Base-by-base conservation (phyloP, 2,113 vertebrate genomes). In the Gallinago jamesoni region DNA sequence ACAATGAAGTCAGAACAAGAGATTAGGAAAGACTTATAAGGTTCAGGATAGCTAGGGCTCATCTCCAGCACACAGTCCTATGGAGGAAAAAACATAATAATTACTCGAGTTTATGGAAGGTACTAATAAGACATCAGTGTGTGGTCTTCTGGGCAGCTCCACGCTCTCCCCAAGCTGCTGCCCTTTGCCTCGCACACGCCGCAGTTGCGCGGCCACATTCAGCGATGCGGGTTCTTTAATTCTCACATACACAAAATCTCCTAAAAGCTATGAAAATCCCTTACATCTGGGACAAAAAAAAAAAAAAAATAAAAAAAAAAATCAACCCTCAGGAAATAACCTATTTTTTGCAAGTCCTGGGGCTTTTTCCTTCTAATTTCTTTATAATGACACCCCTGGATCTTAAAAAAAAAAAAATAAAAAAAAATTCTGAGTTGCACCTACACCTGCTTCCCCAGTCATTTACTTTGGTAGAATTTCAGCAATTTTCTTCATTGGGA, bases 401-500 rank as follows among this genome's bases (percentile, higher is more conserved):
- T 81, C 23, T 21, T 74, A 74, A 62, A 67, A 86, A 59, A 57
- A n/a, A n/a, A 59, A 20, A 6, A 47, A 47, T 31, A 57, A 33
- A 57, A 21, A 57, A 15, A 21, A 6, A 23, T 55, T 92, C 35
- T 22, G 30, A 76, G 76, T 33, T 0, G 2, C 33, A 62, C 11
- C 47, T 33, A 92, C 41, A 89, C 35, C 56, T 92, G 85, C 77
- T 85, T 90, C 76, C 87, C 83, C 60, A 83, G 84, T 73, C 66
- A 79, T 92, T 90, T 92, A 74, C 23, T 94, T 74, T n/a, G 48
- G 57, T 43, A 90, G n/a, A 16, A 79, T 78, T 94, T 87, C 72
- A 84, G 72, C 48, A 68, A 48, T 66, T 96, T 89, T 96, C 90
- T 95, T 96, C 95, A 72, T 85, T 14, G 90, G 78, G 72, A 93